A percentile compares a stretch with the other conserved stretches of the same genome.
Conservation (phyloP, 2,888 invertebrate species). For the Agrenia bidenticulata region DNA sequence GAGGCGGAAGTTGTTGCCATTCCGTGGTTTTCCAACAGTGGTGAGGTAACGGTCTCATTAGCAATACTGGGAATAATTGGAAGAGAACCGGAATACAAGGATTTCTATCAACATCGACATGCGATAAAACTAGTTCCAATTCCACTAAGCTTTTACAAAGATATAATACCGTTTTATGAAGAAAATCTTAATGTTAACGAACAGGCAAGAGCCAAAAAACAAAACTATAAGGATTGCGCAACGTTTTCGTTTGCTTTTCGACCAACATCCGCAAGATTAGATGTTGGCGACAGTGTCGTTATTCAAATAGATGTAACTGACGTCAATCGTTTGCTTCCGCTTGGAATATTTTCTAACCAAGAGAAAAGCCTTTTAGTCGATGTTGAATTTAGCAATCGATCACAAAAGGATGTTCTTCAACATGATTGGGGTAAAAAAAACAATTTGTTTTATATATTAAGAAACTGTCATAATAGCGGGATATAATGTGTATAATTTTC, state of each 20-base stretch:
- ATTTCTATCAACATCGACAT: slow-evolving; percentile 1
- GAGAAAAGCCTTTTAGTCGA: slow-evolving; percentile 23
- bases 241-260: background rate
- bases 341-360: slow-evolving; percentile 31
- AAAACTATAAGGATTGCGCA: slow-evolving; percentile 6
- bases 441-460: too few species aligned
- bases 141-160: slow-evolving; percentile 13
- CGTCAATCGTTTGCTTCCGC: slow-evolving; percentile 24
- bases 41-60: background rate
- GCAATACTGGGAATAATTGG: background rate
- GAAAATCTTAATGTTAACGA: slow-evolving; percentile 26
- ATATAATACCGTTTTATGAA: slow-evolving; percentile 16
- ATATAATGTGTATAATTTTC: too few species aligned
- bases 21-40: slow-evolving; percentile 18
- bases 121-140: slow-evolving; percentile 12
- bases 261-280: background rate
- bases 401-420: background rate
- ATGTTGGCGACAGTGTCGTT: slow-evolving; percentile 18
- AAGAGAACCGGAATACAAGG: background rate
- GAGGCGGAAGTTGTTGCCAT: slow-evolving; percentile 13
- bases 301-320: slow-evolving; percentile 25
- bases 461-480: too few species aligned
- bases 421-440: slow-evolving; percentile 27
- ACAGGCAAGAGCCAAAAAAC: background rate
- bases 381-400: background rate